Conservation (phyloP, 2,113 vertebrate genomes). For the Willisornis vidua region DNA sequence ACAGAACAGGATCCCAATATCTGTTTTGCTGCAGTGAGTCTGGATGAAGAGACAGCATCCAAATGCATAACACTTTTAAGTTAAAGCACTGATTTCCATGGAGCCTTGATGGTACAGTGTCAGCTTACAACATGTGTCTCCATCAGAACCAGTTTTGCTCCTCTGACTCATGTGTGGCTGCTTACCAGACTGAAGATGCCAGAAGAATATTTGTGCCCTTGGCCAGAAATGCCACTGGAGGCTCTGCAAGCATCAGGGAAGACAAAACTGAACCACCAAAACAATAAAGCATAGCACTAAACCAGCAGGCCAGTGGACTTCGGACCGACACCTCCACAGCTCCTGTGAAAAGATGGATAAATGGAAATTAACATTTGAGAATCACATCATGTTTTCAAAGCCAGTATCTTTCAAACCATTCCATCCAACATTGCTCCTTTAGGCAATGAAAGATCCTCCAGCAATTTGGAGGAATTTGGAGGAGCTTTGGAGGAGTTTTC, state of each 20-base stretch:
- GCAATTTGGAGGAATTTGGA: background rate
- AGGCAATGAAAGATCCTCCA: background rate
- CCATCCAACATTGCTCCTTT: background rate
- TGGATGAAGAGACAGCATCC: background rate
- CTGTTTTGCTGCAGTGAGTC: background rate
- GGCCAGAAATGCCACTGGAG: constrained; percentile 84
- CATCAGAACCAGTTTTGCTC: background rate
- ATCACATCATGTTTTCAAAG: background rate
- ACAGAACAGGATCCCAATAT: background rate
- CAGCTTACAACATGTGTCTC: background rate
- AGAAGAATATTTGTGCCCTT: constrained; percentile 85
- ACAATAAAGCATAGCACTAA: constrained; percentile 95
- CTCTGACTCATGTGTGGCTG: background rate
- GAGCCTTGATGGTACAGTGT: background rate
- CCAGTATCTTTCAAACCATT: background rate
- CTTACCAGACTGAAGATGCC: constrained; percentile 93
- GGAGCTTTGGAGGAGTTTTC: background rate
- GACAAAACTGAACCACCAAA: constrained; percentile 94
- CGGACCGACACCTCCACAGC: constrained; percentile 76
- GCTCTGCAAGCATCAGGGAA: constrained; percentile 88
- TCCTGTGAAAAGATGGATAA: constrained; percentile 74
- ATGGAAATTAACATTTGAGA: background rate
- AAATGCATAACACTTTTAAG: background rate
- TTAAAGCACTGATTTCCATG: background rate
- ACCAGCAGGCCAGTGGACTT: constrained; percentile 95